A percentile compares a stretch with the other conserved stretches of the same genome.
Conservation (phyloP, 2,113 vertebrate genomes). For the Python bivittatus region DNA sequence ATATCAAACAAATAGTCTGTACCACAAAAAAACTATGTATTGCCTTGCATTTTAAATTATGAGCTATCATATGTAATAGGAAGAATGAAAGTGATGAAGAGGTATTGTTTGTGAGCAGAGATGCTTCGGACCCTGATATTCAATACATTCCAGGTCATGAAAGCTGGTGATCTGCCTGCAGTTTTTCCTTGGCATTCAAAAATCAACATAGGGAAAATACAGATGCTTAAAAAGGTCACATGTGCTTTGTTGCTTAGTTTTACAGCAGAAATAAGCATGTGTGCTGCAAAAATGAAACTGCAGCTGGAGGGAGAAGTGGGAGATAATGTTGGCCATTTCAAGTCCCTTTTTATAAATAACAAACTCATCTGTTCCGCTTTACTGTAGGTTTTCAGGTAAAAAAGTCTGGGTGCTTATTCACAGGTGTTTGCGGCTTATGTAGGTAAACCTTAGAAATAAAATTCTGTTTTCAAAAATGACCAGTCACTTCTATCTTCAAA, state of each 20-base stretch:
- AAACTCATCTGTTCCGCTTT: neutral
- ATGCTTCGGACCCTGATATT: neutral
- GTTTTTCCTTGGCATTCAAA: neutral
- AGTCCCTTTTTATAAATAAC: neutral
- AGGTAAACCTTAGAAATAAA: neutral
- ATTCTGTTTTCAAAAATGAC: neutral
- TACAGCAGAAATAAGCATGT: neutral
- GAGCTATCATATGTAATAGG: neutral
- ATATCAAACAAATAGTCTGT: neutral
- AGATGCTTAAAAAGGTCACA: neutral
- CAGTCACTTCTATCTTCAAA: neutral
- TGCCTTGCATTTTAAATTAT: neutral
- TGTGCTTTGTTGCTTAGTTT: neutral
- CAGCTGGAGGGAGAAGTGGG: neutral
- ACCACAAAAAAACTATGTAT: neutral
- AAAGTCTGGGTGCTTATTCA: neutral
- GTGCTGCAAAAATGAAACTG: neutral
- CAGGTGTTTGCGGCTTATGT: neutral
- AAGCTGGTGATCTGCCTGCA: neutral
- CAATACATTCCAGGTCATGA: neutral
- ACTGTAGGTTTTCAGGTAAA: neutral
- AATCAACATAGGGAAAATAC: neutral
- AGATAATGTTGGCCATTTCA: neutral
- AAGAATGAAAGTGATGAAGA: neutral
- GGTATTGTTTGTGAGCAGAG: neutral